These are phyloP conservation scores for Smittia sp. DNA, from an alignment of 2,888 invertebrate genomes.

Conservation along the genomic window DNA sequence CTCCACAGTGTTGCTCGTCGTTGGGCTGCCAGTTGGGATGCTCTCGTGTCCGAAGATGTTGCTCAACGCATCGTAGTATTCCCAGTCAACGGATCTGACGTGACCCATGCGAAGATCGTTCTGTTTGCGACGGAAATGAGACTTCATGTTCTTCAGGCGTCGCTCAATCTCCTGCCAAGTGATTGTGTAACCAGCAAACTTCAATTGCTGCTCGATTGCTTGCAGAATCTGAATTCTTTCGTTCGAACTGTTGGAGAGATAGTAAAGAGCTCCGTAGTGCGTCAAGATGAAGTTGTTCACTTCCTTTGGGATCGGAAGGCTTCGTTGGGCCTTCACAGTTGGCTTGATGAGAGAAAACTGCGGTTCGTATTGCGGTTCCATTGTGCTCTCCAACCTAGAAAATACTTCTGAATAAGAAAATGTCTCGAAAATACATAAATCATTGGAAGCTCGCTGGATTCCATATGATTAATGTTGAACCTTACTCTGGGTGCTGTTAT, in stretches of 20 bases:
- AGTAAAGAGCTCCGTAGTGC: background rate
- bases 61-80: background rate
- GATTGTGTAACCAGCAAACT: background rate
- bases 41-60: background rate
- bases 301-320: background rate
- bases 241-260: background rate
- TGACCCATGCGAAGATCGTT: background rate
- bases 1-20: background rate
- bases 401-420: too few relatives aligned
- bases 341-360: too few relatives aligned
- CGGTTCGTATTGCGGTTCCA: too few relatives aligned
- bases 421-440: too few relatives aligned
- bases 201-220: background rate
- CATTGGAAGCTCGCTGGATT: too few relatives aligned
- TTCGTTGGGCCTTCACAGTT: background rate
- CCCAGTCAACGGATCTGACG: background rate
- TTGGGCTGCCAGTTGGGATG: background rate
- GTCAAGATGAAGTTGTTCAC: background rate
- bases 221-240: background rate
- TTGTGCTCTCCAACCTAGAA: too few relatives aligned
- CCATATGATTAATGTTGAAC: too few relatives aligned
- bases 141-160: slow-evolving; percentile 14
- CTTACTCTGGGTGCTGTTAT: too few relatives aligned
- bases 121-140: slow-evolving; percentile 4
- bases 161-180: background rate